Evolutionary conservation across 2,888 invertebrate genomes (phyloP).

Genomic region (Ferrisia virgata): DNA sequence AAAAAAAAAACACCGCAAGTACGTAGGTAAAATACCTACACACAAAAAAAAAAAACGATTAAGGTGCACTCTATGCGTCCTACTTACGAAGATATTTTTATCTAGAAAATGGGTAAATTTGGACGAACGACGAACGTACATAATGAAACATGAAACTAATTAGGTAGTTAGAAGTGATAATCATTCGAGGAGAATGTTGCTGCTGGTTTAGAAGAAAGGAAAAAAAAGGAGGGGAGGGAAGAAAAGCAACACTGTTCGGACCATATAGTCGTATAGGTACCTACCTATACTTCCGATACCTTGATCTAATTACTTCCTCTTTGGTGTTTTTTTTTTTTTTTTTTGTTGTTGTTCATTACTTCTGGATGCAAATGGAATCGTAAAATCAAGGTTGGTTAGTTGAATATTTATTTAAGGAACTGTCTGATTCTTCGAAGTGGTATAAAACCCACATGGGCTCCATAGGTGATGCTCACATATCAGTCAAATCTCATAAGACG

Average conservation of each 20-base stretch:
- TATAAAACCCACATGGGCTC: not conserved
- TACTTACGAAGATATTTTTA: not conserved
- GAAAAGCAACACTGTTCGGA: too few relatives aligned
- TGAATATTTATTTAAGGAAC: not conserved
- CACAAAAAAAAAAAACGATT: not conserved
- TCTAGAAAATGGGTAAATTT: not conserved
- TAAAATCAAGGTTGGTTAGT: not conserved
- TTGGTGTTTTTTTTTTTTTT: not conserved
- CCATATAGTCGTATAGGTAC: not conserved
- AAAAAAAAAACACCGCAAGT: too few relatives aligned
- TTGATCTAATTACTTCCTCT: conserved; percentile 9
- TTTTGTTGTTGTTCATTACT: not conserved
- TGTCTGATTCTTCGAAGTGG: not conserved
- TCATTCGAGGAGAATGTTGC: not conserved
- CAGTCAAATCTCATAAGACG: not conserved
- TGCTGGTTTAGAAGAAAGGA: too few relatives aligned
- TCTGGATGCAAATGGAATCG: not conserved
- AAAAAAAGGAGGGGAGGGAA: too few relatives aligned
- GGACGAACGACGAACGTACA: not conserved
- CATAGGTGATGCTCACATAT: not conserved
- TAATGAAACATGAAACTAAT: not conserved
- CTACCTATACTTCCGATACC: not conserved
- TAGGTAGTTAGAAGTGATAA: not conserved
- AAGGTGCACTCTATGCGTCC: too few relatives aligned
- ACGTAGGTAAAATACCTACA: not conserved